Evolutionary conservation across 1,140 invertebrate species (phyloP).

Genomic region (Phortica variegata): DNA sequence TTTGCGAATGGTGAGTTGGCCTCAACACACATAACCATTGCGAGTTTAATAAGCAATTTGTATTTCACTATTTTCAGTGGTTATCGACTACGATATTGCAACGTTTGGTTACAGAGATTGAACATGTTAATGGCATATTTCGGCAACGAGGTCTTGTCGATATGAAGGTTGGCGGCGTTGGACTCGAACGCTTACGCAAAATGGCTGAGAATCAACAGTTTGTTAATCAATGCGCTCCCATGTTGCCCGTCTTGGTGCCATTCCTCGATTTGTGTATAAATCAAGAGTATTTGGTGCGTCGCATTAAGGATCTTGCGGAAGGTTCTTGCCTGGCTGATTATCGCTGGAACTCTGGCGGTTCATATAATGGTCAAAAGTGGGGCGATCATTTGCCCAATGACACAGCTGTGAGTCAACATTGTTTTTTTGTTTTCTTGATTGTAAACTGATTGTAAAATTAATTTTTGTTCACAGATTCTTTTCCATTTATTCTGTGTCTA

Average conservation of each 20-base stretch:
- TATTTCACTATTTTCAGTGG: conserved; percentile 62
- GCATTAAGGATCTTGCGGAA: conserved; percentile 73
- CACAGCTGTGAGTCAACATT: conserved; percentile 64
- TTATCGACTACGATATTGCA: conserved; percentile 75
- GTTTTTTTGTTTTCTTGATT: too few relatives aligned
- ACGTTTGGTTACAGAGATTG: conserved; percentile 70
- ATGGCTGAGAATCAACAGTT: conserved; percentile 64
- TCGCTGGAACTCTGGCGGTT: conserved; percentile 75
- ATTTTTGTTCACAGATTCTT: too few relatives aligned
- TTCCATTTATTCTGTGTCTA: conserved; percentile 81
- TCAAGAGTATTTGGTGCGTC: conserved; percentile 79
- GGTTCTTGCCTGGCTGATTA: conserved; percentile 81
- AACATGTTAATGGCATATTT: conserved; percentile 67
- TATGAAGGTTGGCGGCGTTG: conserved; percentile 69
- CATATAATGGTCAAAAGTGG: conserved; percentile 74
- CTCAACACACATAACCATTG: not conserved
- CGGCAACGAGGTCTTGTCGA: conserved; percentile 70
- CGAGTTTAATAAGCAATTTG: not conserved
- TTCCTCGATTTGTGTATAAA: conserved; percentile 77
- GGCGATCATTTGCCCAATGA: conserved; percentile 78
- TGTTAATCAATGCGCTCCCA: conserved; percentile 67
- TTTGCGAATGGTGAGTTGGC: conserved; percentile 40
- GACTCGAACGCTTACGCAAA: conserved; percentile 69
- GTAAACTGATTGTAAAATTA: too few relatives aligned
- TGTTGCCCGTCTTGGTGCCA: conserved; percentile 69